Evolutionary conservation across 2,113 vertebrate genomes (phyloP).

Genomic region (Ovis aries): ARS-UI_Ramb_v3.0 NC_056073.1:17991501-17992000

Average conservation of each 20-base stretch:
- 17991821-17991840: neutral
- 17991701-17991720: neutral
- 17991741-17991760: neutral
- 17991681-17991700: neutral
- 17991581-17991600: neutral
- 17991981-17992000: neutral
- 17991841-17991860: neutral
- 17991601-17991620: neutral
- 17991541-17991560: neutral
- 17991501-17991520: neutral
- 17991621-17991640: neutral
- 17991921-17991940: neutral
- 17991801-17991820: neutral
- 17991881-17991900: neutral
- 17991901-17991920: neutral
- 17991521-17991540: neutral
- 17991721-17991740: neutral
- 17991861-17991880: neutral
- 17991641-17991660: neutral
- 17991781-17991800: neutral
- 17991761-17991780: neutral
- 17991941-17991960: neutral
- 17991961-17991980: neutral
- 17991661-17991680: neutral
- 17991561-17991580: neutral